phyloP scores from a whole-genome alignment of 2,113 vertebrate species.

The Siphamia tubifer region DNA sequence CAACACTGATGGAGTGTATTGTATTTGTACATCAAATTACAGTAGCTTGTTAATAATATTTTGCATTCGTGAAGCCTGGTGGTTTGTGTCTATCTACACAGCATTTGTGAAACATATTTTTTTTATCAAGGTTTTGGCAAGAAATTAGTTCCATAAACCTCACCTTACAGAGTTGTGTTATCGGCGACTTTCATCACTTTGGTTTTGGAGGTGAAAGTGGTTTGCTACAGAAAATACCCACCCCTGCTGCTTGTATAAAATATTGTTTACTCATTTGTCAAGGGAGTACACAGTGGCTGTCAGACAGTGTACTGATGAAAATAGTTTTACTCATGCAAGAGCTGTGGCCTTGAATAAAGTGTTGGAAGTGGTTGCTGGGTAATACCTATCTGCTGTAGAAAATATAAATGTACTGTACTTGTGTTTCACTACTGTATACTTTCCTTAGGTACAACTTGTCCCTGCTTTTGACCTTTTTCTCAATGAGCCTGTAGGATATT shows the following conservation, averaged over 20 bases:
- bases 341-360: constrained; percentile 14
- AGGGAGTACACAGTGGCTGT: not conserved
- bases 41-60: too few relatives aligned
- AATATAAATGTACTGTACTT: not conserved
- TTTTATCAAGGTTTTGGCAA: too few relatives aligned
- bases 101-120: too few relatives aligned
- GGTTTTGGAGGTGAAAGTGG: not conserved
- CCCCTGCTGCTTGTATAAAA: not conserved
- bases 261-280: constrained; percentile 44
- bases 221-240: not conserved
- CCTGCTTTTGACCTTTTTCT: not conserved
- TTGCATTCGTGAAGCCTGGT: too few relatives aligned
- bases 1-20: too few relatives aligned
- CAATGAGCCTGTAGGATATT: not conserved
- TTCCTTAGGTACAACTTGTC: not conserved
- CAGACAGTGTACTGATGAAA: constrained; percentile 45
- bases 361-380: not conserved
- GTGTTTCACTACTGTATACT: not conserved
- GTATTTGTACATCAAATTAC: too few relatives aligned
- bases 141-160: too few relatives aligned
- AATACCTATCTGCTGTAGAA: not conserved
- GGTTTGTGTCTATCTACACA: too few relatives aligned
- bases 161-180: not conserved
- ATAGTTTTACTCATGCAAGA: constrained; percentile 10
- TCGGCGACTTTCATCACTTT: not conserved